Conservation (phyloP, 2,113 vertebrate species). For the Oryzias woworae region DNA sequence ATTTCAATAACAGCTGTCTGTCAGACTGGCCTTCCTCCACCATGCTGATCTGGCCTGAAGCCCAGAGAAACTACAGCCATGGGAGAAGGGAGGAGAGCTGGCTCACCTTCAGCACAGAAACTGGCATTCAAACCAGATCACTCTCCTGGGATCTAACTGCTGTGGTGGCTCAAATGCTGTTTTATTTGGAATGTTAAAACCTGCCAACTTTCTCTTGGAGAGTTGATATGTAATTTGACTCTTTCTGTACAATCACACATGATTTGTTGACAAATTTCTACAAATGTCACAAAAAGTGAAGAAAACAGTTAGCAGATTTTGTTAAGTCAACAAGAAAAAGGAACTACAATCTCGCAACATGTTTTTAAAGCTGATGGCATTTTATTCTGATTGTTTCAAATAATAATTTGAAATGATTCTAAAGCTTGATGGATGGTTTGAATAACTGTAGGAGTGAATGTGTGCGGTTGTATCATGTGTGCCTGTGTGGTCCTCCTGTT, state of each 20-base stretch:
- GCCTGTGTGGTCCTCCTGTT: too few relatives aligned
- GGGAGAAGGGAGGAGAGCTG: conserved; percentile 4
- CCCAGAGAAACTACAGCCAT: conserved; percentile 43
- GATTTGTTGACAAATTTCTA: background rate
- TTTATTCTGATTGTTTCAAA: too few relatives aligned
- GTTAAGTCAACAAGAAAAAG: conserved; percentile 14
- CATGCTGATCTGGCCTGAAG: conserved; percentile 32
- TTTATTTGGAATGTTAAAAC: too few relatives aligned
- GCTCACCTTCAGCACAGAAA: conserved; percentile 27
- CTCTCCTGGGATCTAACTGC: background rate
- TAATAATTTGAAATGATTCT: too few relatives aligned
- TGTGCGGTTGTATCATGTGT: too few relatives aligned
- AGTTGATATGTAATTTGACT: background rate
- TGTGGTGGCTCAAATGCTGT: background rate
- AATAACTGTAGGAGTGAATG: too few relatives aligned
- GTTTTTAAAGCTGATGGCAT: too few relatives aligned
- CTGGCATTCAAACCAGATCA: conserved; percentile 21
- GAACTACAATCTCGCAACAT: background rate
- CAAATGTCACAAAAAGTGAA: too few relatives aligned
- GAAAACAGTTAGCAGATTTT: too few relatives aligned
- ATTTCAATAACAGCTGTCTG: conserved; percentile 20
- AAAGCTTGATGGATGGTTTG: too few relatives aligned
- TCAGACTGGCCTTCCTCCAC: conserved; percentile 7
- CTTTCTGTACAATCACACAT: background rate
- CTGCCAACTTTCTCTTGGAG: background rate